These are phyloP conservation scores for Hedya salicella DNA, from an alignment of 2,888 invertebrate species.

Conservation along the genomic window DNA sequence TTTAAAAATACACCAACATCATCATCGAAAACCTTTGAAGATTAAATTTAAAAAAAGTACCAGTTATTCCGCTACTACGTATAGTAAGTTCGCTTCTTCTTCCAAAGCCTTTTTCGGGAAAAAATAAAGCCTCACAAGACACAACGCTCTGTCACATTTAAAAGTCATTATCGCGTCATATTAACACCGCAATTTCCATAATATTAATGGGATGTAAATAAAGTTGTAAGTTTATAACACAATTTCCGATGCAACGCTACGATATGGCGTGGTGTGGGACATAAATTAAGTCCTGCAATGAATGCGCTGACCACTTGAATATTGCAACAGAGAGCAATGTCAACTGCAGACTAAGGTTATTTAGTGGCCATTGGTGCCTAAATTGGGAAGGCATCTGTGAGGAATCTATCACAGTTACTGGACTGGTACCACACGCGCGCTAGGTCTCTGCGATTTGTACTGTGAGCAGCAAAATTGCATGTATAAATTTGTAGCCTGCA, in stretches of 20 bases:
- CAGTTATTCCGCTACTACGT: no score
- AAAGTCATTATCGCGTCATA: neutral
- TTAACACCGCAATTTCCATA: neutral
- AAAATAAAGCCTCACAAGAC: no score
- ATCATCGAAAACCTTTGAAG: no score
- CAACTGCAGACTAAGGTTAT: neutral
- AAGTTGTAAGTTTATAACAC: slow-evolving; percentile 18
- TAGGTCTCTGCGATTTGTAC: no score
- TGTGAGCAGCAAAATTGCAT: no score
- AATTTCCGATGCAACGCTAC: slow-evolving; percentile 24
- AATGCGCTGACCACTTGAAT: slow-evolving; percentile 56
- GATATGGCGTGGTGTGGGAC: slow-evolving; percentile 54
- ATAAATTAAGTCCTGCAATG: slow-evolving; percentile 64
- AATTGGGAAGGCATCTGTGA: slow-evolving; percentile 7
- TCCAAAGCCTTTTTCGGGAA: no score
- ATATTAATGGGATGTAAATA: slow-evolving; percentile 3
- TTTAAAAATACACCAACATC: no score
- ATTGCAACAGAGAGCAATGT: slow-evolving; percentile 40
- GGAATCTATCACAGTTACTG: neutral
- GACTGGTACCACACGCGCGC: no score
- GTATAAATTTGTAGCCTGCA: no score
- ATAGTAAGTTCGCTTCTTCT: no score
- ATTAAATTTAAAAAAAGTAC: no score
- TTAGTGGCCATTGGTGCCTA: slow-evolving; percentile 19
- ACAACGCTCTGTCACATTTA: no score